phyloP scores from a whole-genome alignment of 2,797 vertebrate species.

The Chaunax sp. region DNA sequence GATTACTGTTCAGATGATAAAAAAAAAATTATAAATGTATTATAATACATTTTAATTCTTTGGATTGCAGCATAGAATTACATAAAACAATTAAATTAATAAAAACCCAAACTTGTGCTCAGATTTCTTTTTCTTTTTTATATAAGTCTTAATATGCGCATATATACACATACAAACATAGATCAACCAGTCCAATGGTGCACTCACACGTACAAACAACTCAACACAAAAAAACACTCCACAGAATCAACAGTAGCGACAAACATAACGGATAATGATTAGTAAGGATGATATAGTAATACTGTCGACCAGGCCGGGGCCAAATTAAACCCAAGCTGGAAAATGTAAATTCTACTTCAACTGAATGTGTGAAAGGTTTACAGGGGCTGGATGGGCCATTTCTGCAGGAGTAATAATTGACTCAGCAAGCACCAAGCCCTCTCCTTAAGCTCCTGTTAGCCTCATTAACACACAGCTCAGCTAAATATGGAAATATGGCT shows the following conservation, averaged over 20 bases:
- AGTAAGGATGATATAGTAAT: slow-evolving; percentile 54
- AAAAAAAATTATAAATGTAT: slow-evolving; percentile 84
- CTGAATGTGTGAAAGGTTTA: slow-evolving; percentile 22
- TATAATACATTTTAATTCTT: slow-evolving; percentile 92
- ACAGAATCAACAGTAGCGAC: slow-evolving; percentile 60
- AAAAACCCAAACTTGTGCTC: slow-evolving; percentile 84
- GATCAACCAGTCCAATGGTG: slow-evolving; percentile 44
- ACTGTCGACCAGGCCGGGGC: slow-evolving; percentile 52
- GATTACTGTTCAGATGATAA: slow-evolving; percentile 80
- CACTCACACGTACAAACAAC: slow-evolving; percentile 55
- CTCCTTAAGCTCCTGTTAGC: slow-evolving; percentile 9
- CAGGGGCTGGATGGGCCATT: slow-evolving; percentile 16
- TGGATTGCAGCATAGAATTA: slow-evolving; percentile 92
- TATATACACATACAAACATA: slow-evolving; percentile 57
- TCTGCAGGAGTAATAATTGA: slow-evolving; percentile 34
- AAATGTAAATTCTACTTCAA: slow-evolving; percentile 15
- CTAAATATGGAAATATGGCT: slow-evolving; percentile 35
- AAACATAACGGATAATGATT: slow-evolving; percentile 45
- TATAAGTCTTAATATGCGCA: slow-evolving; percentile 73
- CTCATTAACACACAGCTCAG: slow-evolving; percentile 7
- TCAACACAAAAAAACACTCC: slow-evolving; percentile 51
- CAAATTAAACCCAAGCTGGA: slow-evolving; percentile 8
- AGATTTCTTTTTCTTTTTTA: slow-evolving; percentile 73
- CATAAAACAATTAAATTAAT: slow-evolving; percentile 83
- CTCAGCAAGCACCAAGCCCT: slow-evolving; percentile 51